Evolutionary conservation across 2,797 vertebrate genomes (phyloP).

Genomic region (Spheniscus humboldti): DNA sequence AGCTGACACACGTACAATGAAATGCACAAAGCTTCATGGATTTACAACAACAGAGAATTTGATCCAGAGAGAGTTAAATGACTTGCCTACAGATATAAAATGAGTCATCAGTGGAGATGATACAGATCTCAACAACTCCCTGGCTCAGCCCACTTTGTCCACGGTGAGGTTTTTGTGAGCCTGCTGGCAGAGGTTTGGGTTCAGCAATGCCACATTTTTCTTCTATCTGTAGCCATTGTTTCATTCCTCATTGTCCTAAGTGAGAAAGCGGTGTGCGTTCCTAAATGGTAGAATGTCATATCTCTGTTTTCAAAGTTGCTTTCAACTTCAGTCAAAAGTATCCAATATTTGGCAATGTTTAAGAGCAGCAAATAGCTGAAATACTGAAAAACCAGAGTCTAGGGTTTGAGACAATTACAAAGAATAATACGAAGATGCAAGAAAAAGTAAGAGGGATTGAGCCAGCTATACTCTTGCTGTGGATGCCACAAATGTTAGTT

Average conservation of each 20-base stretch:
- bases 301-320: background rate
- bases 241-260: background rate
- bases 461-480: background rate
- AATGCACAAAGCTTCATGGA: accelerated
- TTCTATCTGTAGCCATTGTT: background rate
- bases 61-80: background rate
- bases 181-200: background rate
- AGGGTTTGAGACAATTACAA: background rate
- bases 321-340: background rate
- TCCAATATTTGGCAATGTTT: background rate
- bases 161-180: background rate
- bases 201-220: background rate
- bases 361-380: background rate
- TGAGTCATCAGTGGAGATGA: background rate
- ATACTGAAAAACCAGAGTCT: background rate
- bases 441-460: background rate
- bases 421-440: background rate
- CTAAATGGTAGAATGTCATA: background rate
- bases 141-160: background rate
- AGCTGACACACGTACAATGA: background rate
- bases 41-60: background rate
- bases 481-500: background rate
- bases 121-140: background rate
- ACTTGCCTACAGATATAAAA: background rate
- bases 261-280: background rate